phyloP scores from a whole-genome alignment of 2,113 vertebrate species.

The Apodemus speciosus region DNA sequence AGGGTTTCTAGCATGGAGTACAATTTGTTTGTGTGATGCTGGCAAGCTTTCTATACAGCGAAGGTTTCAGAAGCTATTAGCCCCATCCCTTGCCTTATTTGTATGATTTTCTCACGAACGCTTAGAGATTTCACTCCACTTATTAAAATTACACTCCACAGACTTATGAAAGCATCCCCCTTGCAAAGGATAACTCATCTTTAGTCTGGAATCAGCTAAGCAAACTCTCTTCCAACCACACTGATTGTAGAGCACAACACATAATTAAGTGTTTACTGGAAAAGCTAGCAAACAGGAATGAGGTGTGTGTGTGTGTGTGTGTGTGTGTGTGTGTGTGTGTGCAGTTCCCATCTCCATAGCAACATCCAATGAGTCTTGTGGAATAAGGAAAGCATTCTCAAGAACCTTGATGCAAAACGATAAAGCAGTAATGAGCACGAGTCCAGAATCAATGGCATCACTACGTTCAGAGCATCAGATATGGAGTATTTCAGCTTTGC shows the following conservation, averaged over 20 bases:
- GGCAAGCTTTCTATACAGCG: neutral
- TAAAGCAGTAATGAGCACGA: constrained; percentile 6
- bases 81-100: neutral
- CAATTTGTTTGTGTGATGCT: neutral
- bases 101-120: constrained; percentile 32
- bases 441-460: neutral
- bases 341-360: constrained; percentile 67
- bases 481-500: constrained; percentile 5
- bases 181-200: neutral
- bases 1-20: neutral
- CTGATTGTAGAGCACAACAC: constrained; percentile 44
- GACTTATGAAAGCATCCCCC: neutral
- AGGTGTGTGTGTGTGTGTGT: neutral
- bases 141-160: constrained; percentile 51
- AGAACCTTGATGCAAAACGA: constrained; percentile 54
- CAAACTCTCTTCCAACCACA: constrained; percentile 35
- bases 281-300: constrained; percentile 57
- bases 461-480: neutral
- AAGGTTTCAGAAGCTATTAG: neutral
- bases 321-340: no score
- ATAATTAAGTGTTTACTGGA: constrained; percentile 75
- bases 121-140: constrained; percentile 34
- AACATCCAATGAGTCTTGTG: constrained; percentile 49
- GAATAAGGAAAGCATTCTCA: constrained; percentile 8
- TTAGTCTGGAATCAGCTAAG: constrained; percentile 55